These are phyloP conservation scores for Sebastes variabilis DNA, from an alignment of 2,797 vertebrate genomes.

Conservation along the genomic window DNA sequence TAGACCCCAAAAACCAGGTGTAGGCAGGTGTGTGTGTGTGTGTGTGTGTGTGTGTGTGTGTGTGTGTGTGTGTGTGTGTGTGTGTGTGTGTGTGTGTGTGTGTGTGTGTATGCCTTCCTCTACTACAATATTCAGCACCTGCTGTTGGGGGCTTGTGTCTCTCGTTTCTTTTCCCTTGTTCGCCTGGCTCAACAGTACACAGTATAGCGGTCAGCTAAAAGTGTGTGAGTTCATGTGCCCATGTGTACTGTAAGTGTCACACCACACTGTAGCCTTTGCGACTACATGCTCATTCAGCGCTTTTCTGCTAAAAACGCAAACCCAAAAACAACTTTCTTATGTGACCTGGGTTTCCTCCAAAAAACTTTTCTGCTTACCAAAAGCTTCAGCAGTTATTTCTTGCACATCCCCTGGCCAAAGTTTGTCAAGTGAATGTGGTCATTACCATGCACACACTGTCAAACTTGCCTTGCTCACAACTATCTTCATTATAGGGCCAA, in stretches of 20 bases:
- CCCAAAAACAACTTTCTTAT: constrained; percentile 37
- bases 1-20: no score
- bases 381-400: constrained; percentile 35
- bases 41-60: constrained; percentile 8
- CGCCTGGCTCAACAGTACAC: constrained; percentile 27
- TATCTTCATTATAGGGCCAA: constrained; percentile 7
- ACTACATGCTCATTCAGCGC: constrained; percentile 58
- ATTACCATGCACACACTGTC: constrained; percentile 34
- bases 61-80: neutral
- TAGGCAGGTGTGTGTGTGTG: no score
- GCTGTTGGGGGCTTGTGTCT: constrained; percentile 63
- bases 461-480: constrained; percentile 18
- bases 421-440: constrained; percentile 51
- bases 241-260: constrained; percentile 32
- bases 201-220: constrained; percentile 48
- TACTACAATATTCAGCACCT: constrained; percentile 70
- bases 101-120: constrained; percentile 23
- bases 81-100: constrained; percentile 26
- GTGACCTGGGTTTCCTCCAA: constrained; percentile 39
- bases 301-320: constrained; percentile 50
- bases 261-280: constrained; percentile 1
- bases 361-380: constrained; percentile 63
- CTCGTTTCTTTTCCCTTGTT: constrained; percentile 46
- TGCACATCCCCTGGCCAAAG: constrained; percentile 19
- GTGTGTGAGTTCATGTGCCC: constrained; percentile 11